Evolutionary conservation across 2,888 invertebrate genomes (phyloP), one percentile per base, ranked within the genome.

Genomic region (Timema podura): DNA sequence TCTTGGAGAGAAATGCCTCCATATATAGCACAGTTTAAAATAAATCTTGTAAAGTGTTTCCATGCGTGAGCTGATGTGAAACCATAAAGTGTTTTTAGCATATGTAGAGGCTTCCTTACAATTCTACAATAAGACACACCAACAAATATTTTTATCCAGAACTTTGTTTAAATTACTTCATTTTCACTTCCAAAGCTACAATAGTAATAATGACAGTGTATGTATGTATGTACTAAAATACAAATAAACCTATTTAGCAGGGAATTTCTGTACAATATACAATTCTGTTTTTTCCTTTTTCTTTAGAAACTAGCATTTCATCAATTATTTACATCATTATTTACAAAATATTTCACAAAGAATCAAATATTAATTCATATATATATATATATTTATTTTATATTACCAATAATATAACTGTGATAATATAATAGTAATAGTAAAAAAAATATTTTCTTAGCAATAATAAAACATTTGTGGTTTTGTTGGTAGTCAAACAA

Each of bases 191-290:
- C 71, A 73, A 69, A 71, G 73, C 73, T 73, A 73, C 73, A 73
- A 71, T 68, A 71, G 71, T 73, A 73, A 70, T 73, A 73, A 73
- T 73, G 73, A 73, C 73, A 73, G 70, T 71, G 73, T 73, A 71
- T 73, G 66, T 69, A 64, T 71, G 70, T 73, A 73, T 71, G 73
- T 73, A 73, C 73, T 73, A 73, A 73, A 73, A 73, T 73, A 73
- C 73, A 73, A 73, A 73, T 70, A 73, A 73, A 71, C 73, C 73
- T 73, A 73, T 71, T 68, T 68, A 73, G 73, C 70, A 68, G 68
- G 70, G 71, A 65, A 69, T 73, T 71, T 73, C 73, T 73, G 73
- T 73, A 73, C 73, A 73, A 73, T 73, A 73, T 73, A 73, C 73
- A 73, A 30, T 30, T 30, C 30, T 30, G 30, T 30, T 30, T 30